Base-by-base conservation (phyloP, 23 tunicate genomes). In the Diplosoma virens region DNA sequence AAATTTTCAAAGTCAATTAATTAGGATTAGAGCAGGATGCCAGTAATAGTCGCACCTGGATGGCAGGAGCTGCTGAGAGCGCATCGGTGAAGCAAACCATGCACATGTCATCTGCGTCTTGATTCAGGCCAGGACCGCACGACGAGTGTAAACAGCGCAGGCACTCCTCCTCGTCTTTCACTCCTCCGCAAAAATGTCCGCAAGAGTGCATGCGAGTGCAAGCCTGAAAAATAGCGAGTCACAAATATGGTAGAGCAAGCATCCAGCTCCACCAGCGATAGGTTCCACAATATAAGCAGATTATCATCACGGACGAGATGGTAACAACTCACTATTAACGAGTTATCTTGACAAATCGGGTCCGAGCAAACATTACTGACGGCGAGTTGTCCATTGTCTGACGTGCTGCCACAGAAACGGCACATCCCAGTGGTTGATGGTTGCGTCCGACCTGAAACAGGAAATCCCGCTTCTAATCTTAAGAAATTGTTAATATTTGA, bases 51-150 rank as follows among this genome's bases (percentile, higher is more conserved):
- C 69, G 26, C 30, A 87, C 94, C 86, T 87, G 86, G 6, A 87
- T 67, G 63, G 82, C 77, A 21, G 94, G 94, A 9, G 94, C 94
- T 3, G 78, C 74, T 2, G 86, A 74, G 3, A 87, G 54, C 5
- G 84, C 82, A 75, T 87, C 94, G 23, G 86, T 87, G 63, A 87
- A 87, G 47, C 94, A 87, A 29, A 87, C 54, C 94, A 87, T 87
- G 59, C 94, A 87, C 86, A 87, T 80, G 41, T 87, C 94, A 24
- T 87, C 86, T 0, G 82, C 86, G 67, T 87, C 94, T 64, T 87
- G 94, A 23, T 87, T 74, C 14, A 80, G 37, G 2, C 25, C 78
- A 0, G 82, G 78, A 53, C 46, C 54, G 54, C 94, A 87, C 11
- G 86, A 66, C 17, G 94, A 56, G 17, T 87, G 86, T 3, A 87